Evolutionary conservation across 92 coral and sea anemone genomes (phyloP).

Genomic region (Pocillopora grandis): DNA sequence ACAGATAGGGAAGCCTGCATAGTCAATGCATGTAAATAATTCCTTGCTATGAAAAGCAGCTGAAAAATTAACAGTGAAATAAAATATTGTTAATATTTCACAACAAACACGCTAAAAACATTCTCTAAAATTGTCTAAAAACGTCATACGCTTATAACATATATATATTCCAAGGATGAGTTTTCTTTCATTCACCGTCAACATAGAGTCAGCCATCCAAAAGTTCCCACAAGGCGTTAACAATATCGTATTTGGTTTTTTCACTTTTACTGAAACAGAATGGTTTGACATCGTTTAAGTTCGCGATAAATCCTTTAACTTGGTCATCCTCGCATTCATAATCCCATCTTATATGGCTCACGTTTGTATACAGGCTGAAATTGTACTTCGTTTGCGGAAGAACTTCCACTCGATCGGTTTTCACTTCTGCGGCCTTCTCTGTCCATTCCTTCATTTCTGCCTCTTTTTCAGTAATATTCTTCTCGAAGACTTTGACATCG

Average conservation of each 20-base stretch:
- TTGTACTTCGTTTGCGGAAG: conserved; percentile 89
- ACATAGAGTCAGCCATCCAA: conserved; percentile 53
- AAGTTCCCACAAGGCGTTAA: conserved; percentile 90
- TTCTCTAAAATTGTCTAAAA: background rate
- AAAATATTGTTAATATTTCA: too few relatives aligned
- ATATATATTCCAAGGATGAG: background rate
- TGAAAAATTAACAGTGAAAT: too few relatives aligned
- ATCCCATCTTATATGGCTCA: conserved; percentile 95
- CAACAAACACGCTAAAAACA: background rate
- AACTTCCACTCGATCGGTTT: conserved; percentile 63
- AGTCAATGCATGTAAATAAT: too few relatives aligned
- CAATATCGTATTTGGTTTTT: conserved; percentile 69
- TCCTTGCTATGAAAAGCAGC: too few relatives aligned
- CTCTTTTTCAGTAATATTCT: conserved; percentile 59
- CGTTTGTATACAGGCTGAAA: conserved; percentile 87
- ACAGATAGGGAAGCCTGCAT: too few relatives aligned
- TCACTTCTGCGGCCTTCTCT: conserved; percentile 49
- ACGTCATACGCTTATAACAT: background rate
- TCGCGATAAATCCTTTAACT: conserved; percentile 90
- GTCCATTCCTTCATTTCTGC: conserved; percentile 43
- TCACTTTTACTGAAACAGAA: conserved; percentile 77
- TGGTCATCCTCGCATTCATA: conserved; percentile 80
- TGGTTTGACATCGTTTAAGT: conserved; percentile 85
- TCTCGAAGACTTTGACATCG: conserved; percentile 61
- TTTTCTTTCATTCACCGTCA: background rate